Conservation (phyloP, 2,113 vertebrate genomes). For the Nerophis lumbriciformis region DNA sequence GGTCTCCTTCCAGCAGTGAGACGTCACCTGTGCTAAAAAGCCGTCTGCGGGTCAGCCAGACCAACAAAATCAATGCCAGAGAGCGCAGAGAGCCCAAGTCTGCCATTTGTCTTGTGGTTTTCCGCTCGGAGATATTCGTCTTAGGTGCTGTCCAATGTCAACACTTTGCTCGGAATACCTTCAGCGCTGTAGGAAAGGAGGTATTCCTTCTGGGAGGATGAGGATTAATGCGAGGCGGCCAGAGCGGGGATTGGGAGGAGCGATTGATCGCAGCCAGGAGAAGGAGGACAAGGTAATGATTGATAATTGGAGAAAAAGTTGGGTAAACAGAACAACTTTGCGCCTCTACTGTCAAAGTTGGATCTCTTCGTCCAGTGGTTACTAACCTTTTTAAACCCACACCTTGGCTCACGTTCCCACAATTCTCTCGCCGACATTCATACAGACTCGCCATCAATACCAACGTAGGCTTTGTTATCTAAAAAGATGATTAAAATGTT, state of each 20-base stretch:
- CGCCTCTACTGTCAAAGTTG: too few relatives aligned
- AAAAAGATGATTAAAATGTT: too few relatives aligned
- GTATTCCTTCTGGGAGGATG: conserved; percentile 50
- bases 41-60: conserved; percentile 45
- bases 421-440: too few relatives aligned
- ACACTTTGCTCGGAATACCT: conserved; percentile 66
- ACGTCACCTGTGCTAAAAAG: conserved; percentile 56
- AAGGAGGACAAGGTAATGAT: conserved; percentile 6
- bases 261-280: conserved; percentile 26
- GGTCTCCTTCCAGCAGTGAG: conserved; percentile 42
- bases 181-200: conserved; percentile 54
- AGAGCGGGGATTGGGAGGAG: conserved; percentile 28
- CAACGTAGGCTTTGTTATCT: too few relatives aligned
- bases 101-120: conserved; percentile 71
- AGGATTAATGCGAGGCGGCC: conserved; percentile 45
- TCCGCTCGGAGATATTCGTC: conserved; percentile 64
- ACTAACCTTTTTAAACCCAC: too few relatives aligned
- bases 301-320: not conserved
- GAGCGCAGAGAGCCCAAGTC: conserved; percentile 47
- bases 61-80: conserved; percentile 47
- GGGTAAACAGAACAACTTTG: not conserved
- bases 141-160: conserved; percentile 68
- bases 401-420: too few relatives aligned
- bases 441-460: too few relatives aligned
- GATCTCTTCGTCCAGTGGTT: too few relatives aligned